Conservation (phyloP, 2,797 vertebrate genomes). For the Sandelia bainsii region DNA sequence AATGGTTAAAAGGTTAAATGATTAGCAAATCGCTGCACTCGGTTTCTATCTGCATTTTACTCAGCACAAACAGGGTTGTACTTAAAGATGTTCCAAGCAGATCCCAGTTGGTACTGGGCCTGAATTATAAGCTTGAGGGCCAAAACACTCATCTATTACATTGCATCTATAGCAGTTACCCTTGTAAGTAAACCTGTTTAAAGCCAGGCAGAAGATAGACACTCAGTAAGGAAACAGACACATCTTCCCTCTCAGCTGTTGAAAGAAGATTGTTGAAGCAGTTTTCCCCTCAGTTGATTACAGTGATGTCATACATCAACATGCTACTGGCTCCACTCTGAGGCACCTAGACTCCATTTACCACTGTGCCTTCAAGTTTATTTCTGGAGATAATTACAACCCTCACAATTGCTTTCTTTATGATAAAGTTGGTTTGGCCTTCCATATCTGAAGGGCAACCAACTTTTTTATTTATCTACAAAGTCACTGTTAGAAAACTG, state of each 20-base stretch:
- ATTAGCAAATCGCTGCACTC: too few relatives aligned
- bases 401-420: not conserved
- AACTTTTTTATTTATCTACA: constrained; percentile 5
- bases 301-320: not conserved
- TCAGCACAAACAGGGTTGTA: too few relatives aligned
- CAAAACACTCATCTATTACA: too few relatives aligned
- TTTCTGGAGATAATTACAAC: constrained; percentile 5
- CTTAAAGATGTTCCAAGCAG: too few relatives aligned
- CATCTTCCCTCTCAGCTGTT: not conserved
- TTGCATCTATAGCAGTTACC: too few relatives aligned
- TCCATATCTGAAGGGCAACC: not conserved
- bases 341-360: not conserved
- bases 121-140: too few relatives aligned
- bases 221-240: too few relatives aligned
- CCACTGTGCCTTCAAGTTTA: not conserved
- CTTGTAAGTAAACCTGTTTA: too few relatives aligned
- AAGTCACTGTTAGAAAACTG: not conserved
- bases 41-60: too few relatives aligned
- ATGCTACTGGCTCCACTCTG: constrained; percentile 4
- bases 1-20: too few relatives aligned
- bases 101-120: too few relatives aligned
- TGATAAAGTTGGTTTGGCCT: not conserved
- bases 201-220: too few relatives aligned
- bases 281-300: constrained; percentile 6
- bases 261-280: not conserved